Evolutionary conservation across 1,140 invertebrate species (phyloP).

Genomic region (Mizuhopecten yessoensis): DNA sequence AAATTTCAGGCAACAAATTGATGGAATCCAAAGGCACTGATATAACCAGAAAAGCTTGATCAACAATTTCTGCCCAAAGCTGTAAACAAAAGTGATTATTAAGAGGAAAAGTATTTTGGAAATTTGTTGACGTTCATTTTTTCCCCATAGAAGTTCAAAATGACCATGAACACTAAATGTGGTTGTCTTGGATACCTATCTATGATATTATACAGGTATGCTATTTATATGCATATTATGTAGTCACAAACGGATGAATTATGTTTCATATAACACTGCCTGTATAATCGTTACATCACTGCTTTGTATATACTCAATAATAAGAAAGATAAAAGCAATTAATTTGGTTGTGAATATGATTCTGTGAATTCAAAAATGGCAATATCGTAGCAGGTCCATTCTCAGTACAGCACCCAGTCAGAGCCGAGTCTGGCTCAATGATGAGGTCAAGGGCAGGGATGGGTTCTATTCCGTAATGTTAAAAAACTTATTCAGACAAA

Average conservation of each 20-base stretch:
- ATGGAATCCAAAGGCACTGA: neutral
- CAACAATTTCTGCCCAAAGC: neutral
- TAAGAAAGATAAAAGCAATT: neutral
- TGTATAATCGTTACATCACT: neutral
- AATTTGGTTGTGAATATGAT: neutral
- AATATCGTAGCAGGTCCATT: slow-evolving; percentile 1
- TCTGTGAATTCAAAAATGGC: slow-evolving; percentile 20
- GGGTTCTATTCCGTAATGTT: neutral
- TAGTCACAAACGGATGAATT: neutral
- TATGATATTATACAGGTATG: neutral
- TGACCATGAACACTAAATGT: neutral
- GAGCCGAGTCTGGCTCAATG: neutral
- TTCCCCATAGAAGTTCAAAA: neutral
- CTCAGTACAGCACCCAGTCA: neutral
- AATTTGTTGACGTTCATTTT: neutral
- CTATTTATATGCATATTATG: neutral
- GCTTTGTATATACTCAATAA: neutral
- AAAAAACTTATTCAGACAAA: neutral
- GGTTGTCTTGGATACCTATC: neutral
- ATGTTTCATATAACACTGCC: neutral
- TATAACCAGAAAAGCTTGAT: neutral
- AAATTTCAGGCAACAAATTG: neutral
- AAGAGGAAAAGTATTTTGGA: neutral
- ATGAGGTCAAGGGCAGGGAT: neutral
- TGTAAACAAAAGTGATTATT: too few species aligned